These are phyloP conservation scores for Drosophila neotestacea DNA, from an alignment of 2,888 invertebrate species.

Conservation along the genomic window DNA sequence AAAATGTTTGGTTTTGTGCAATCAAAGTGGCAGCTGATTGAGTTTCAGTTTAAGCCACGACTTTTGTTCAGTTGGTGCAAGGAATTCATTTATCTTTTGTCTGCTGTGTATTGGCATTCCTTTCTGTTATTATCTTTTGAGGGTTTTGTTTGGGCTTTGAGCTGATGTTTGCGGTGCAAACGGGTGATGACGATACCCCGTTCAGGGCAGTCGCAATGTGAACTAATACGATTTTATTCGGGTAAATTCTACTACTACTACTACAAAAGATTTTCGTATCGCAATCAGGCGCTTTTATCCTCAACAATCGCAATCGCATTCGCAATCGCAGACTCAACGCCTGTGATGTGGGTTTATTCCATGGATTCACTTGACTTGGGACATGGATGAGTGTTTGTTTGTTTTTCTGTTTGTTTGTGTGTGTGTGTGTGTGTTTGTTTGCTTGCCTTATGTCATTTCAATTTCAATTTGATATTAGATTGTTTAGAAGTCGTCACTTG, in stretches of 20 bases:
- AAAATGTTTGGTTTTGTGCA: constrained; percentile 23
- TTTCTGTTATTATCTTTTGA: constrained; percentile 22
- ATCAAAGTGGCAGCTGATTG: constrained; percentile 19
- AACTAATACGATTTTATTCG: constrained; percentile 61
- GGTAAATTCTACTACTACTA: constrained; percentile 42
- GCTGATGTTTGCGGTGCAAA: constrained; percentile 17
- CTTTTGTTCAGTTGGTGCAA: constrained; percentile 28
- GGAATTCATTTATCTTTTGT: constrained; percentile 33
- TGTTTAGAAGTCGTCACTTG: constrained; percentile 47
- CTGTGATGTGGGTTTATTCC: constrained; percentile 27
- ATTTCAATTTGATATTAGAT: constrained; percentile 68
- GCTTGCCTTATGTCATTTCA: constrained; percentile 46
- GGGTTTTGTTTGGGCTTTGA: constrained; percentile 24
- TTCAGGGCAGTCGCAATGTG: constrained; percentile 7
- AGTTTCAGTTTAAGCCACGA: constrained; percentile 22
- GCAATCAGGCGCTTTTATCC: constrained; percentile 61
- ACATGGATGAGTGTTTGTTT: not conserved
- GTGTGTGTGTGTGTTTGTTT: constrained; percentile 2
- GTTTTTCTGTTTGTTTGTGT: not conserved
- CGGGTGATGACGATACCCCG: constrained; percentile 9
- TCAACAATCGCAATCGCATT: constrained; percentile 13
- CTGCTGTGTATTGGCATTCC: constrained; percentile 23
- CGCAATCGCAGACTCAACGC: constrained; percentile 2
- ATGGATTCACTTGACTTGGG: constrained; percentile 19
- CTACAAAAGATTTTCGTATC: constrained; percentile 53